These are phyloP conservation scores for Nephrotoma appendiculata DNA, from an alignment of 2,888 invertebrate genomes.

Conservation along the genomic window DNA sequence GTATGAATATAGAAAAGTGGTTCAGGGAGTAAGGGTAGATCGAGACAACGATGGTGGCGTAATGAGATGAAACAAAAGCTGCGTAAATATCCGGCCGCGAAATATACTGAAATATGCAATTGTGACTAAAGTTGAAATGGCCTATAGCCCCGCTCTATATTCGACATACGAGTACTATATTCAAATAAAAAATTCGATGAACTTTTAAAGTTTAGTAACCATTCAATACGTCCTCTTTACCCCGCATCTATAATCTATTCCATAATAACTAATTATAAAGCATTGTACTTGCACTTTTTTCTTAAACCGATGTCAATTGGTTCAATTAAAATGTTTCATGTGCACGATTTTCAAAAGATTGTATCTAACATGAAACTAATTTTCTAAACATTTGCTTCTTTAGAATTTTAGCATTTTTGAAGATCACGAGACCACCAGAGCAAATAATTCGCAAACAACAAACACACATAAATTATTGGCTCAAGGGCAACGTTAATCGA, in stretches of 20 bases:
- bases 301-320: not conserved
- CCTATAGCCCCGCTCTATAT: too few species aligned
- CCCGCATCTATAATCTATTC: not conserved
- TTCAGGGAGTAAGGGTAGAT: too few species aligned
- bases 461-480: not conserved
- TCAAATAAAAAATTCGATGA: too few species aligned
- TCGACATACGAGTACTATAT: too few species aligned
- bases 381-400: not conserved
- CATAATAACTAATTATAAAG: not conserved
- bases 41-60: too few species aligned
- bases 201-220: too few species aligned
- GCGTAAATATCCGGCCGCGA: too few species aligned
- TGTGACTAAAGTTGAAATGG: too few species aligned
- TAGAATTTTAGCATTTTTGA: not conserved
- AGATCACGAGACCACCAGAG: not conserved
- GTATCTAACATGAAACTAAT: not conserved
- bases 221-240: too few species aligned
- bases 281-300: not conserved
- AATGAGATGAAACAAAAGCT: too few species aligned
- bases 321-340: not conserved
- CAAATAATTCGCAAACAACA: not conserved
- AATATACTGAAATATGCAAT: too few species aligned
- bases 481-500: not conserved
- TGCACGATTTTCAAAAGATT: not conserved
- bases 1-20: too few species aligned